A percentile compares a stretch with the other conserved stretches of the same genome.
Conservation (phyloP, 2,888 invertebrate species). For the Nycteola revayana region DNA sequence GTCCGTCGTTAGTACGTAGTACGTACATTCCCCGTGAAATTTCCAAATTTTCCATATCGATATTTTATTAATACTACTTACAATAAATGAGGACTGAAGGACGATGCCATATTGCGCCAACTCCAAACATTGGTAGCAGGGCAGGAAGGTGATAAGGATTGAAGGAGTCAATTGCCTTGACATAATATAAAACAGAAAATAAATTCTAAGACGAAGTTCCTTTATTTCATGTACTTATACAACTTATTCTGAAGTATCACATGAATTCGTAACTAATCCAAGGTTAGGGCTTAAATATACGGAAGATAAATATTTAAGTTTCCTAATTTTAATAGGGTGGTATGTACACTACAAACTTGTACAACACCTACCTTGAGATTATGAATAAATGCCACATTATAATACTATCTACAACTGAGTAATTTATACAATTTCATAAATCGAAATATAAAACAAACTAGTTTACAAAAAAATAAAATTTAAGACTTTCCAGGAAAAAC, state of each 20-base stretch:
- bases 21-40: too few species aligned
- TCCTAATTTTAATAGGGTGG: constrained; percentile 45
- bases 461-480: constrained; percentile 7
- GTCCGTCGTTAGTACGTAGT: too few species aligned
- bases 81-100: too few species aligned
- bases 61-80: too few species aligned
- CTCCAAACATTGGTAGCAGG: too few species aligned
- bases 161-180: too few species aligned
- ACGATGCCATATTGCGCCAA: too few species aligned
- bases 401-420: constrained; percentile 32
- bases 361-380: constrained; percentile 46
- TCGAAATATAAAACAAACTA: constrained; percentile 23
- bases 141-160: too few species aligned
- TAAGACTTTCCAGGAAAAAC: too few species aligned
- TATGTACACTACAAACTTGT: constrained; percentile 50
- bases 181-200: too few species aligned
- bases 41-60: too few species aligned
- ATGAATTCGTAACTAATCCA: constrained; percentile 62
- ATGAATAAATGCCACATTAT: constrained; percentile 55
- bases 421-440: constrained; percentile 30
- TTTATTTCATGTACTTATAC: constrained; percentile 70
- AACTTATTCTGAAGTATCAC: constrained; percentile 73
- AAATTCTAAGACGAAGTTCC: constrained; percentile 50
- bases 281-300: constrained; percentile 44
- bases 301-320: constrained; percentile 59